Conservation (phyloP, 2,113 vertebrate species). For the Silurus asotus region DNA sequence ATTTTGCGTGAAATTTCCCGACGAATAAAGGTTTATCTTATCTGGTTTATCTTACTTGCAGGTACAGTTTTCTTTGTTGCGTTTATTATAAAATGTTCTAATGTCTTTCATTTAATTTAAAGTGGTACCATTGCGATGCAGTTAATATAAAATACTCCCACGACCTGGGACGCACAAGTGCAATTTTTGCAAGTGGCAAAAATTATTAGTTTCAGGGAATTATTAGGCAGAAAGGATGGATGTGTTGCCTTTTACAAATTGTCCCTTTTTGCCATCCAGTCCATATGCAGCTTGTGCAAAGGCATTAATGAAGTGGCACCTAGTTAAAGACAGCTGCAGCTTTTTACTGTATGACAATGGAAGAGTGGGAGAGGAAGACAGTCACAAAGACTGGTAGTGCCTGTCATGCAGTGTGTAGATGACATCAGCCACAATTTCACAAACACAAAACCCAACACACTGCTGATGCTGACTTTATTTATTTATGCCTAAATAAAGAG, state of each 20-base stretch:
- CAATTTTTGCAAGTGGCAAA: too few relatives aligned
- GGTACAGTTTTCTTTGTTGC: too few relatives aligned
- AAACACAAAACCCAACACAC: background rate
- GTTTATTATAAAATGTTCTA: too few relatives aligned
- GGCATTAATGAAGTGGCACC: background rate
- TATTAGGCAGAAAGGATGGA: background rate
- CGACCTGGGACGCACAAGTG: too few relatives aligned
- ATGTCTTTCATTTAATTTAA: too few relatives aligned
- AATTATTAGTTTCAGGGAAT: background rate
- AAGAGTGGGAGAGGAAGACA: background rate
- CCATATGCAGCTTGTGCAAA: background rate
- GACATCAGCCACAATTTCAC: background rate
- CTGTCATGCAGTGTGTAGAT: constrained; percentile 29
- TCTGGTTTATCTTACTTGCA: too few relatives aligned
- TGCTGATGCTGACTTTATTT: background rate
- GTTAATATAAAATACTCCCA: too few relatives aligned
- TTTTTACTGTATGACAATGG: background rate
- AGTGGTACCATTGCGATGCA: too few relatives aligned
- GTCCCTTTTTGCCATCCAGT: background rate
- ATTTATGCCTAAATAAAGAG: background rate
- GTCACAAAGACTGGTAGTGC: constrained; percentile 19
- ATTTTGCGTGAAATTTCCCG: too few relatives aligned
- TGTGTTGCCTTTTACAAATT: background rate
- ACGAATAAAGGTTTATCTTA: too few relatives aligned
- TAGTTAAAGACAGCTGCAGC: background rate